Evolutionary conservation across 1,140 invertebrate species (phyloP), one percentile per base, ranked within the genome.

Genomic region (Zaprionus inermis): DNA sequence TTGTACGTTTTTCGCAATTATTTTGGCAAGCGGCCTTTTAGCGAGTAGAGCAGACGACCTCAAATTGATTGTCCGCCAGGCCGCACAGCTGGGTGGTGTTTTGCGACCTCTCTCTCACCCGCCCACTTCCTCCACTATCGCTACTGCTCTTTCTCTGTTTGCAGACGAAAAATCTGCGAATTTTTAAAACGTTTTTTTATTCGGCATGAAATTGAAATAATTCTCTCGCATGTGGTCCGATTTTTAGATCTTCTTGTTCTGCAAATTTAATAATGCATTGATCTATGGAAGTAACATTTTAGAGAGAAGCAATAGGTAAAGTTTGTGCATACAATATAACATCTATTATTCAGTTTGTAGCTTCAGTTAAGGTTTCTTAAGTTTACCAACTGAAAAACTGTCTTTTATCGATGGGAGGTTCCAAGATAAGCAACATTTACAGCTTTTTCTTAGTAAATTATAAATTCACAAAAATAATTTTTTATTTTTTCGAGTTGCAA

Each of bases 51-150:
- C 22, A 30, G 24, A 22, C 24, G 51, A 54, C 51, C 51, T 54
- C 51, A 54, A 54, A 54, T 54, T 52, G 49, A 52, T 38, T 38
- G 36, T 5, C 36, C 36, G 36, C n/a, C 2, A 41, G 38, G n/a
- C 38, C 2, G 14, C 24, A 16, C 51, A 28, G 51, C 51, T 54
- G 51, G 51, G 51, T 30, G 18, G 44, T 22, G 18, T 49, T 49
- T 49, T 22, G 16, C 44, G 18, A 18, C 18, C 44, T 18, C 44
- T 22, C 18, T 18, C 10, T n/a, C 9, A 5, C 18, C 16, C n/a
- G n/a, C n/a, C 38, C 6, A 7, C n/a, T 7, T 41, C 7, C 38
- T 41, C 1, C 6, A 9, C n/a, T 20, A 3, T 9, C 7, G 14
- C 41, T 49, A 2, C 16, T 18, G 11, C 18, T 49, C 44, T 18